These are phyloP conservation scores for Lucilia sericata DNA, from an alignment of 1,140 invertebrate genomes.

Conservation along the genomic window DNA sequence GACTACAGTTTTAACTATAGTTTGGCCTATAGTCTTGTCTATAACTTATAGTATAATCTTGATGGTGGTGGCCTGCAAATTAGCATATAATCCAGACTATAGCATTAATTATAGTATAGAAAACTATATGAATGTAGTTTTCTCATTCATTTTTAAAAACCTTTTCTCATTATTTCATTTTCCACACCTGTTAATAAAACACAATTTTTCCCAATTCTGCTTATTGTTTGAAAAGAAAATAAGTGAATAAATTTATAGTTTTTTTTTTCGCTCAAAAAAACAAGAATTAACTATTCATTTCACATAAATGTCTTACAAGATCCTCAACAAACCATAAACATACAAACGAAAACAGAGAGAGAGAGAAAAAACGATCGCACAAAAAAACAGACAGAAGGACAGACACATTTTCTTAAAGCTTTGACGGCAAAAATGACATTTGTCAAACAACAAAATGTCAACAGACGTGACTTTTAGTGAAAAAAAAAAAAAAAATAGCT, in stretches of 20 bases:
- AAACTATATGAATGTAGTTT: too few relatives aligned
- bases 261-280: not conserved
- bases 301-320: constrained; percentile 35
- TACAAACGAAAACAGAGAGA: too few relatives aligned
- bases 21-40: too few relatives aligned
- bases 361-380: too few relatives aligned
- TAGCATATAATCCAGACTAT: too few relatives aligned
- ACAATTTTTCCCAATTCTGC: not conserved
- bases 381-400: not conserved
- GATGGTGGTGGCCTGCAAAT: too few relatives aligned
- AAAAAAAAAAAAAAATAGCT: too few relatives aligned
- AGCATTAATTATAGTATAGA: too few relatives aligned
- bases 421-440: constrained; percentile 41
- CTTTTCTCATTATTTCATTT: not conserved
- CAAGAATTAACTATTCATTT: constrained; percentile 37
- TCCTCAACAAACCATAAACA: constrained; percentile 27
- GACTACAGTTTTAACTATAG: too few relatives aligned
- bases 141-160: too few relatives aligned
- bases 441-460: constrained; percentile 41
- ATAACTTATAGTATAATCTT: too few relatives aligned
- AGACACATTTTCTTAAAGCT: constrained; percentile 20
- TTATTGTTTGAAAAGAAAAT: not conserved
- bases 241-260: not conserved
- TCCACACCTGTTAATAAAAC: constrained; percentile 15
- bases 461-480: constrained; percentile 39